Evolutionary conservation across 1,140 invertebrate species (phyloP).

Genomic region (Lordiphosa mommai): DNA sequence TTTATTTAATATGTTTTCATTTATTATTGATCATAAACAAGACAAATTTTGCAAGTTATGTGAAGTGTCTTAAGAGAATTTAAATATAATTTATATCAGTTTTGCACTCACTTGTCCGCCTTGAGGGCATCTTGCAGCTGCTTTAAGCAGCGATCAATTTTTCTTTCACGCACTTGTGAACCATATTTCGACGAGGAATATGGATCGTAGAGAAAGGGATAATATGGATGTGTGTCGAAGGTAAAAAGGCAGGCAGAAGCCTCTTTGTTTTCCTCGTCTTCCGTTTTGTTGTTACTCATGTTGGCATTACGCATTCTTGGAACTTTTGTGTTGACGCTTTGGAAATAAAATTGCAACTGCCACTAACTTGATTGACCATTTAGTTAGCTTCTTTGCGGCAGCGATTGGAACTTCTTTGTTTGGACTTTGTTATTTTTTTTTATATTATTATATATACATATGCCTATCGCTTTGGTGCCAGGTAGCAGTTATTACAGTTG

Average conservation of each 20-base stretch:
- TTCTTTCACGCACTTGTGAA: slow-evolving; percentile 65
- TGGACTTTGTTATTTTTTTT: slow-evolving; percentile 32
- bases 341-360: slow-evolving; percentile 43
- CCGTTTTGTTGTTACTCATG: slow-evolving; percentile 13
- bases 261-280: neutral
- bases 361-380: slow-evolving; percentile 40
- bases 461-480: slow-evolving; percentile 52
- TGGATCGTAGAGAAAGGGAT: slow-evolving; percentile 47
- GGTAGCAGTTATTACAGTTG: slow-evolving; percentile 71
- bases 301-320: slow-evolving; percentile 23
- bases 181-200: slow-evolving; percentile 59
- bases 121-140: slow-evolving; percentile 62
- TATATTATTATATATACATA: slow-evolving; percentile 16
- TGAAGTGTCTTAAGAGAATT: too few relatives aligned
- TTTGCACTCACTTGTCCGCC: slow-evolving; percentile 36
- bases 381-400: slow-evolving; percentile 21
- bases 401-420: slow-evolving; percentile 4
- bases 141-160: slow-evolving; percentile 69
- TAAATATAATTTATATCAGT: neutral
- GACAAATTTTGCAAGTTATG: too few relatives aligned
- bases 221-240: slow-evolving; percentile 55
- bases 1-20: neutral
- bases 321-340: slow-evolving; percentile 40
- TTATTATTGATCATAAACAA: too few relatives aligned
- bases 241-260: slow-evolving; percentile 22